These are phyloP conservation scores for Hylaeus volcanicus DNA, from an alignment of 1,140 invertebrate species.

Conservation along the genomic window DNA sequence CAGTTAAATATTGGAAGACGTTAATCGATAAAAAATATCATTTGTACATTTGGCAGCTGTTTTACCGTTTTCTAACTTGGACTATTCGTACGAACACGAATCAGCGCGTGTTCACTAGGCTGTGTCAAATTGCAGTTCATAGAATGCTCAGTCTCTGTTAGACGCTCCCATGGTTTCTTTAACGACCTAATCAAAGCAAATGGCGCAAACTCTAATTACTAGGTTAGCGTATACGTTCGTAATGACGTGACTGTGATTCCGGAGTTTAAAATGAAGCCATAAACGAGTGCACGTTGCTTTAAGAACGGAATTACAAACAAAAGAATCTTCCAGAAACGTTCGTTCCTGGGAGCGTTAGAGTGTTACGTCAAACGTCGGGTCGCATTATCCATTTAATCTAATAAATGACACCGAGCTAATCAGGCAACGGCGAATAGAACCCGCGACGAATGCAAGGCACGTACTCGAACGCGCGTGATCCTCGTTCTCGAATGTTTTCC, in stretches of 20 bases:
- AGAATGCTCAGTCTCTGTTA: conserved; percentile 18
- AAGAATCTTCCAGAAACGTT: conserved; percentile 32
- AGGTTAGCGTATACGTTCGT: conserved; percentile 1
- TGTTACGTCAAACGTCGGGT: conserved; percentile 22
- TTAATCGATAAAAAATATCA: background rate
- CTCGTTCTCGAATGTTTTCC: conserved; percentile 25
- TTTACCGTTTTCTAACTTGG: background rate
- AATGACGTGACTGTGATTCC: conserved; percentile 2
- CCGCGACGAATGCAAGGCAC: conserved; percentile 37
- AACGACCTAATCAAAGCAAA: conserved; percentile 49
- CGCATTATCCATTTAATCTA: conserved; percentile 46
- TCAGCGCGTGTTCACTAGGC: background rate
- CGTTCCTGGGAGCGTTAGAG: background rate
- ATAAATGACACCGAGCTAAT: conserved; percentile 44
- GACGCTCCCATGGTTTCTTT: conserved; percentile 44
- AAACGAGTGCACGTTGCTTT: no score
- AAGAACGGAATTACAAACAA: conserved; percentile 24
- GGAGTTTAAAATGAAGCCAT: background rate
- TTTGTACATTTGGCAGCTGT: no score
- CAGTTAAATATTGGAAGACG: no score
- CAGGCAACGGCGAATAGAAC: conserved; percentile 33
- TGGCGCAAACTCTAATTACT: conserved; percentile 35
- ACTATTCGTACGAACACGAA: no score
- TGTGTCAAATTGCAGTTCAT: conserved; percentile 25
- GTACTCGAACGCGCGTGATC: conserved; percentile 39